Evolutionary conservation across 2,113 vertebrate genomes (phyloP).

Genomic region (Toxotes jaculatrix): DNA sequence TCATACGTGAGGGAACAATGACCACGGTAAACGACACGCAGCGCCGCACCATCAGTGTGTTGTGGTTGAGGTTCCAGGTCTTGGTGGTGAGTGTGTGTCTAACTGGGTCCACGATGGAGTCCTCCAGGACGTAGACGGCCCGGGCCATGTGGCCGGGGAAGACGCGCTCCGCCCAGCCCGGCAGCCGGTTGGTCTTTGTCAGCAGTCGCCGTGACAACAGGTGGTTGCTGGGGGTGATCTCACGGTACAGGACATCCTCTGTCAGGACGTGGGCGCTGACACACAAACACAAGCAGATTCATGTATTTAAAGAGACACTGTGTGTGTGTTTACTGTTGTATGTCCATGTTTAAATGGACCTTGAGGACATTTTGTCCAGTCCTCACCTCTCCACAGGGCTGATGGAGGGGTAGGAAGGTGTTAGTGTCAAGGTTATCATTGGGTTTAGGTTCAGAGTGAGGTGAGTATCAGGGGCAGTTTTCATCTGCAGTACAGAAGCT

Average conservation of each 20-base stretch:
- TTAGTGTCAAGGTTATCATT: no score
- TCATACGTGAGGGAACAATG: no score
- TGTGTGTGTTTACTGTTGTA: no score
- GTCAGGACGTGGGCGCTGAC: constrained; percentile 61
- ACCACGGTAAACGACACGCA: background rate
- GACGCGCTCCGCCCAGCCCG: constrained; percentile 79
- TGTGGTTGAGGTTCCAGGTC: constrained; percentile 83
- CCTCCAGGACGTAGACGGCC: constrained; percentile 79
- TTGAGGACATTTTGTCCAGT: background rate
- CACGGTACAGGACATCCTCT: constrained; percentile 52
- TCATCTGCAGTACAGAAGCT: no score
- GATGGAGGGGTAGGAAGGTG: no score
- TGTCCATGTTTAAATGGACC: no score
- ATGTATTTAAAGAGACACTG: no score
- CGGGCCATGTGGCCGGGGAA: constrained; percentile 75
- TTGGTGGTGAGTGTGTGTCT: constrained; percentile 67
- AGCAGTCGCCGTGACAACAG: constrained; percentile 78
- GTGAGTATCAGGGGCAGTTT: no score
- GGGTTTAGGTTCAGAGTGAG: no score
- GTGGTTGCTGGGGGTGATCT: constrained; percentile 58
- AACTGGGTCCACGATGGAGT: constrained; percentile 75
- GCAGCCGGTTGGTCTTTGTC: constrained; percentile 82
- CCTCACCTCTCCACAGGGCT: no score
- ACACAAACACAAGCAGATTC: background rate
- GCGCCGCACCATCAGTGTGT: constrained; percentile 73